Conservation (phyloP, 2,797 vertebrate genomes). For the Silurus aristotelis region DNA sequence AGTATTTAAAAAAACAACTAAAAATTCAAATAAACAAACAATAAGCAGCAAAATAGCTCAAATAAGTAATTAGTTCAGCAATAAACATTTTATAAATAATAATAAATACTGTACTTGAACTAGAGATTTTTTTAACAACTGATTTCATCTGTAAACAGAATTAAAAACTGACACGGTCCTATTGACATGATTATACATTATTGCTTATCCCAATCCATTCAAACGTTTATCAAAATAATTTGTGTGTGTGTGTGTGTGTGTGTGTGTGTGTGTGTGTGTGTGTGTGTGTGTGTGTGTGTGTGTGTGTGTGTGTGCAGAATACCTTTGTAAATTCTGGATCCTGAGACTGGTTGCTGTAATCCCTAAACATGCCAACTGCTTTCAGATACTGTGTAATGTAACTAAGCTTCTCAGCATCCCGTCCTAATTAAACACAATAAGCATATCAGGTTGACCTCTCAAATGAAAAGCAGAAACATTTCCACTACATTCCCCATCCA, state of each 20-base stretch:
- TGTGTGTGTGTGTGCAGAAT: no score
- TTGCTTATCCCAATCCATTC: background rate
- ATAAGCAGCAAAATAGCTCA: background rate
- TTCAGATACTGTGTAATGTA: conserved; percentile 85
- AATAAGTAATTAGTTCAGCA: no score
- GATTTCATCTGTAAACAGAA: background rate
- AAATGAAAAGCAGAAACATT: background rate
- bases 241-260: background rate
- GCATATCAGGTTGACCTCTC: background rate
- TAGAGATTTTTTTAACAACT: background rate
- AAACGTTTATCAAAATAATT: no score
- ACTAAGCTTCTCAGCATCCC: conserved; percentile 80
- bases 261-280: background rate
- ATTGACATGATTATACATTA: background rate
- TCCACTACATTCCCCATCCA: background rate
- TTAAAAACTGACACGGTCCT: background rate
- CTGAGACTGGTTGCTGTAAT: conserved; percentile 83
- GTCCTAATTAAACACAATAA: conserved; percentile 72
- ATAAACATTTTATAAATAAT: background rate
- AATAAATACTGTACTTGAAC: background rate
- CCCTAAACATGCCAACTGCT: conserved; percentile 87
- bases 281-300: background rate
- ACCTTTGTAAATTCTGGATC: conserved; percentile 94
- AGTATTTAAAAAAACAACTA: background rate
- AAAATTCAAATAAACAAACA: background rate